Conservation (phyloP, 2,113 vertebrate species). For the Penelope pileata region DNA sequence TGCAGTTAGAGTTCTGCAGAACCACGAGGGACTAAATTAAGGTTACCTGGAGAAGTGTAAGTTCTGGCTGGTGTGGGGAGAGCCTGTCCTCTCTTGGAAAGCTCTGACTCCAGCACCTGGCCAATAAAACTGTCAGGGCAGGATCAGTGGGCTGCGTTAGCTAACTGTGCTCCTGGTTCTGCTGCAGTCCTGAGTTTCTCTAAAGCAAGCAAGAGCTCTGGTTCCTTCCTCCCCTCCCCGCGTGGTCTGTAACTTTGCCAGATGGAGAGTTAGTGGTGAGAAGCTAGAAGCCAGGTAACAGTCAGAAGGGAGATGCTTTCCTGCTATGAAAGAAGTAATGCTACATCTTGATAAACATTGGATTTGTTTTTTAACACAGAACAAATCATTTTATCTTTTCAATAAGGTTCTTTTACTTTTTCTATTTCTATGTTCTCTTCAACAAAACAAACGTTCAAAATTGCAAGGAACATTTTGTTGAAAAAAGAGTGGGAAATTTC, state of each 20-base stretch:
- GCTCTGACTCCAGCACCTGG: background rate
- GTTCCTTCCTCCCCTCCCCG: rapidly evolving
- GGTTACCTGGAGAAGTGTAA: background rate
- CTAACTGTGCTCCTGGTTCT: background rate
- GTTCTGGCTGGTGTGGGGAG: background rate
- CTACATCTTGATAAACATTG: background rate
- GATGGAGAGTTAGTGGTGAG: background rate
- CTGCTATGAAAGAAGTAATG: background rate
- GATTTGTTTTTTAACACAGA: background rate
- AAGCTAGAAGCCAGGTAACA: background rate
- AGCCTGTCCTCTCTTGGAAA: background rate
- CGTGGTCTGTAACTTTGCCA: background rate
- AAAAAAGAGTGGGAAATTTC: background rate
- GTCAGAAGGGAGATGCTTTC: background rate
- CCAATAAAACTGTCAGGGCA: background rate
- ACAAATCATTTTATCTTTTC: background rate
- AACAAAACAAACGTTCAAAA: background rate
- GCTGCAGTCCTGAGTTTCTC: background rate
- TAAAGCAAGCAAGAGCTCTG: background rate
- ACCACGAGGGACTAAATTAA: rapidly evolving
- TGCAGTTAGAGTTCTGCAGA: background rate
- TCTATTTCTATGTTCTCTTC: background rate
- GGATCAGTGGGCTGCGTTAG: background rate
- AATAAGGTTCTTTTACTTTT: background rate
- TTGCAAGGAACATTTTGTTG: background rate